A percentile compares a stretch with the other conserved stretches of the same genome.
Evolutionary conservation across 2,797 vertebrate species (phyloP).

Genomic region (Cossypha dichroa): DNA sequence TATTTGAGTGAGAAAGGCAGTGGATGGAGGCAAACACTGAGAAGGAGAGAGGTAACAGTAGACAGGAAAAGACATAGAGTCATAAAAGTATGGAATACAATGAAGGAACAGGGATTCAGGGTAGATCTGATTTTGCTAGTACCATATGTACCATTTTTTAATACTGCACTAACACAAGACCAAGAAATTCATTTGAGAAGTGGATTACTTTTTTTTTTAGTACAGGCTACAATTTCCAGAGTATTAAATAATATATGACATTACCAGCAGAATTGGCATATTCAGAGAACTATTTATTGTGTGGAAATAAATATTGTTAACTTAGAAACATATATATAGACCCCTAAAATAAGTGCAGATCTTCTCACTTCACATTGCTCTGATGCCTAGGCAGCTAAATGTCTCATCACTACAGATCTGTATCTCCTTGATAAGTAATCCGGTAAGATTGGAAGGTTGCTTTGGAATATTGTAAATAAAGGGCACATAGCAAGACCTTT

Average conservation of each 20-base stretch:
- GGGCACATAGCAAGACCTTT: background rate
- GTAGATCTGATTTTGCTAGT: background rate
- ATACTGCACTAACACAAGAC: background rate
- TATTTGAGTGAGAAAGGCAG: background rate
- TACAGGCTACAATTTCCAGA: background rate
- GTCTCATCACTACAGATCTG: background rate
- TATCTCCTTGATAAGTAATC: background rate
- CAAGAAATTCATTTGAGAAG: background rate
- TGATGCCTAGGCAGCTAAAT: background rate
- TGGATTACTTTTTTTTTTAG: background rate
- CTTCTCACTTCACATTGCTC: background rate
- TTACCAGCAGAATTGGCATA: background rate
- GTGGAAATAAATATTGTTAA: background rate
- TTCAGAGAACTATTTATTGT: background rate
- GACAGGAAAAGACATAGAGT: background rate
- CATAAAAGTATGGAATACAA: background rate
- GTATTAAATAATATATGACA: background rate
- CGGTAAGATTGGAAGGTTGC: background rate
- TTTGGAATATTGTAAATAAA: background rate
- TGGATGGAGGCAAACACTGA: background rate
- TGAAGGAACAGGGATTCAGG: background rate
- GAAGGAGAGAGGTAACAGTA: background rate
- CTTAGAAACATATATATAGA: background rate
- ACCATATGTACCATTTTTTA: background rate
- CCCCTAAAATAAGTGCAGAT: background rate